phyloP scores from a whole-genome alignment of 2,888 invertebrate species.

The Eupithecia dodoneata region DNA sequence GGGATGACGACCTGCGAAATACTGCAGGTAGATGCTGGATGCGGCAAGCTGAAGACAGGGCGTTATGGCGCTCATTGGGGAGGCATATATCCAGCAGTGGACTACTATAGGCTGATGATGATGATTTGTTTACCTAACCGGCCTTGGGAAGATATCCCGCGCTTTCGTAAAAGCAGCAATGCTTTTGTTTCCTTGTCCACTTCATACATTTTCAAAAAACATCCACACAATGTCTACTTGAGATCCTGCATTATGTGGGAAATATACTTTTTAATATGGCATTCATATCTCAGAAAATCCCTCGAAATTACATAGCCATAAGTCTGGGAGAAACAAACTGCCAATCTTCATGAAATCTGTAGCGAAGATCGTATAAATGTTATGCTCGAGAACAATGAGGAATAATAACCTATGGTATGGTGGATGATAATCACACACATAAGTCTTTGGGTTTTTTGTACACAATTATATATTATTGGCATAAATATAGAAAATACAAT shows the following conservation, averaged over 20 bases:
- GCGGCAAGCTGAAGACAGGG: too few relatives aligned
- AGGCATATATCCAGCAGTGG: too few relatives aligned
- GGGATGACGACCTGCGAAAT: too few relatives aligned
- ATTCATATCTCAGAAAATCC: conserved; percentile 26
- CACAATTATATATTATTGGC: too few relatives aligned
- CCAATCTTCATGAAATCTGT: conserved; percentile 10
- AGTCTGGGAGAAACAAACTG: neutral
- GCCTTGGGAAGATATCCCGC: too few relatives aligned
- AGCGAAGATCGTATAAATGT: neutral
- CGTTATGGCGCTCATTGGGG: too few relatives aligned
- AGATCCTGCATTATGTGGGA: conserved; percentile 21
- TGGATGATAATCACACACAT: neutral
- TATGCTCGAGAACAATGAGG: neutral
- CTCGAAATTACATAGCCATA: conserved; percentile 14
- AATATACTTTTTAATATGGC: conserved; percentile 17
- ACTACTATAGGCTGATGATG: too few relatives aligned
- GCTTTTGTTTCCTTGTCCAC: neutral
- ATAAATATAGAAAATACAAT: too few relatives aligned
- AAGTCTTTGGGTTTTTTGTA: neutral
- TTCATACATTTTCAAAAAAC: neutral
- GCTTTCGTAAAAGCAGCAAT: too few relatives aligned
- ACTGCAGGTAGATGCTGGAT: too few relatives aligned
- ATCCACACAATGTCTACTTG: too few relatives aligned
- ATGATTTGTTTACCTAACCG: too few relatives aligned
- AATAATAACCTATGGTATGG: neutral